Evolutionary conservation across 30 jellyfish, hydroid and myxozoan species (phyloP), one percentile per base, ranked within the genome.

Genomic region (Cassiopea xamachana): DNA sequence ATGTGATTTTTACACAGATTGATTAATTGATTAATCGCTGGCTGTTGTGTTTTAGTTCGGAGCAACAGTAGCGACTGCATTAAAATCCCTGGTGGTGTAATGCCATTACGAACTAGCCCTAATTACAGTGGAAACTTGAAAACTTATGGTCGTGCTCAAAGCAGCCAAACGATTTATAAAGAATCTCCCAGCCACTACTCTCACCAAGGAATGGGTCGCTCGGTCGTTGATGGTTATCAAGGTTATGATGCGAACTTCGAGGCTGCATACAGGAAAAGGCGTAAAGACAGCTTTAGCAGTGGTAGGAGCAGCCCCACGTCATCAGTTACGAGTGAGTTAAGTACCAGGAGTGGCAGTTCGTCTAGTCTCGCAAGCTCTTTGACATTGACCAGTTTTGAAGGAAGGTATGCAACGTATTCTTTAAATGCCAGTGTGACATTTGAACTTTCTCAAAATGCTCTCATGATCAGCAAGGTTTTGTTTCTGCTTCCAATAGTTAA

Each of bases 221-320:
- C 89, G 69, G 69, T 81, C 6, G 94, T 77, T 43, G 90, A 87
- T 68, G 93, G 93, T 39, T 80, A 87, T 51, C 70, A 83, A 7
- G 67, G 79, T 1, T 87, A 87, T 49, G 94, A 87, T 61, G 79
- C 84, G 59, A 79, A 58, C 18, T 48, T 62, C 13, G 94, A 87
- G 62, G 47, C 81, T 18, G 88, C 83, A 1, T 77, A 80, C 77
- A 49, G 89, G 15, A 87, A 78, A 51, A 27, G 89, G 60, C 89
- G 97, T 71, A 79, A 82, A 64, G 92, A 83, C 75, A 95, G 98
- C 46, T 82, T 75, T 72, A 97, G 99, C 48, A 81, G 97, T 87
- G 99, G 99, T 1, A 84, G 98, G 50, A 91, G 97, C 78, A 95
- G 99, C 83, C 99, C 99, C n/a, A 92, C 98, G 47, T 95, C 99